Percentiles rank a stretch among this genome's conserved stretches.
Evolutionary conservation across 2,113 vertebrate genomes (phyloP).

Genomic region (Hystrix brachyura): DNA sequence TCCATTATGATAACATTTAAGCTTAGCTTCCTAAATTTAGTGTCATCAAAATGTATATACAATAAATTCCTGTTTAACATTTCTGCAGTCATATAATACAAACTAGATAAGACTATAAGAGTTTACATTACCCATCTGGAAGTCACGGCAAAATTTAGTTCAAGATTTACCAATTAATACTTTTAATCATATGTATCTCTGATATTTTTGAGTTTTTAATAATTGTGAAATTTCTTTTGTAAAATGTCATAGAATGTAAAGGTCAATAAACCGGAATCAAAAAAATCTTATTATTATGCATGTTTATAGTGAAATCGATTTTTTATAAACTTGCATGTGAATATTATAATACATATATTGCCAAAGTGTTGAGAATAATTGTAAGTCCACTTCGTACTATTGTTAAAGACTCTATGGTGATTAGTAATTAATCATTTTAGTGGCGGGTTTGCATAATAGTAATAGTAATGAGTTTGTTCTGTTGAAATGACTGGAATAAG

Average conservation of each 20-base stretch:
- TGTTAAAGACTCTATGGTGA: neutral
- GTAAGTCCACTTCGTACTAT: neutral
- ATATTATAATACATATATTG: neutral
- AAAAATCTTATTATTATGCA: neutral
- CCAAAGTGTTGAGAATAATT: neutral
- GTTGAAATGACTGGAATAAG: neutral
- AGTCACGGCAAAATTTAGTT: neutral
- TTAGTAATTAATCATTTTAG: neutral
- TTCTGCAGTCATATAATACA: neutral
- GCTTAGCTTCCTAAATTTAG: neutral
- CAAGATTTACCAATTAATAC: neutral
- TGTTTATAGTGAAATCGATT: neutral
- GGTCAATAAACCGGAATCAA: neutral
- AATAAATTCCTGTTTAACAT: neutral
- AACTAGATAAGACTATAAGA: neutral
- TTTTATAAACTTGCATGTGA: neutral
- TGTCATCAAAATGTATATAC: neutral
- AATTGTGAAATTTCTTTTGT: neutral
- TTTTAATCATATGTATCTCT: neutral
- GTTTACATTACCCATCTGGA: neutral
- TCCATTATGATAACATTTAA: neutral
- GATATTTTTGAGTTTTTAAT: neutral
- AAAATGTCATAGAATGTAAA: neutral
- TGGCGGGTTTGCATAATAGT: neutral
- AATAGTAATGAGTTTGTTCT: neutral